Evolutionary conservation across 2,113 vertebrate genomes (phyloP).

Genomic region (Blennius ocellaris): DNA sequence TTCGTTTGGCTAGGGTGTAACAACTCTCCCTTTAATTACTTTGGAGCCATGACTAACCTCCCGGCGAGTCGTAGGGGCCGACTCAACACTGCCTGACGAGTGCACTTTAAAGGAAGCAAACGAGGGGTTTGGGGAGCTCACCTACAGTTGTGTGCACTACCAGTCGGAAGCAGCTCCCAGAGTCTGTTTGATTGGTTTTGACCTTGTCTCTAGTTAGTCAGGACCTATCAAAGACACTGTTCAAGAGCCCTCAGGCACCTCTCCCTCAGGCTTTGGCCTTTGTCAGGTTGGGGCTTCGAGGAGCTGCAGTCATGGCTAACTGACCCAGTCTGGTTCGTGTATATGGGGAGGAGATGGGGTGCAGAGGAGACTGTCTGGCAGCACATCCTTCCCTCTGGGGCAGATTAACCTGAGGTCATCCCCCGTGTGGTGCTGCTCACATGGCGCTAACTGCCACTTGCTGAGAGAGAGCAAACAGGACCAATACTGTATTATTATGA

Average conservation of each 20-base stretch:
- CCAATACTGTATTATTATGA: constrained; percentile 56
- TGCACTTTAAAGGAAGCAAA: constrained; percentile 77
- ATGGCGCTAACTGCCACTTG: constrained; percentile 75
- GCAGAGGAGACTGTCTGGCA: constrained; percentile 59
- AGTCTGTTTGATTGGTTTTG: constrained; percentile 78
- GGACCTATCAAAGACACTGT: constrained; percentile 76
- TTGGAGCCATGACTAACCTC: constrained; percentile 81
- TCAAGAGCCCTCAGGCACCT: constrained; percentile 68
- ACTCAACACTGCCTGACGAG: constrained; percentile 75
- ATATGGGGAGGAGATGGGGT: constrained; percentile 39
- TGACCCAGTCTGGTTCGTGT: constrained; percentile 67
- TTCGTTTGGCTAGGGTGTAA: constrained; percentile 82
- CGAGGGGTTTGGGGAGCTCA: constrained; percentile 73
- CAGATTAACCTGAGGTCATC: constrained; percentile 82
- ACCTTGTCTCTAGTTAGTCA: constrained; percentile 78
- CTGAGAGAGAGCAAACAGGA: constrained; percentile 58
- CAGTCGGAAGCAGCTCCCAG: constrained; percentile 68
- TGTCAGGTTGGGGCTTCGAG: constrained; percentile 65
- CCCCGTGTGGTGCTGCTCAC: constrained; percentile 71
- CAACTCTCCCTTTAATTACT: constrained; percentile 85
- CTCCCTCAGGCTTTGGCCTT: constrained; percentile 70
- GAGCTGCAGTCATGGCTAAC: constrained; percentile 59
- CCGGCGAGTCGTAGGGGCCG: constrained; percentile 75
- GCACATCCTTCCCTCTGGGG: constrained; percentile 76
- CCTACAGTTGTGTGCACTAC: constrained; percentile 61